Conservation (phyloP, 2,888 invertebrate genomes). For the Melanostoma scalare region DNA sequence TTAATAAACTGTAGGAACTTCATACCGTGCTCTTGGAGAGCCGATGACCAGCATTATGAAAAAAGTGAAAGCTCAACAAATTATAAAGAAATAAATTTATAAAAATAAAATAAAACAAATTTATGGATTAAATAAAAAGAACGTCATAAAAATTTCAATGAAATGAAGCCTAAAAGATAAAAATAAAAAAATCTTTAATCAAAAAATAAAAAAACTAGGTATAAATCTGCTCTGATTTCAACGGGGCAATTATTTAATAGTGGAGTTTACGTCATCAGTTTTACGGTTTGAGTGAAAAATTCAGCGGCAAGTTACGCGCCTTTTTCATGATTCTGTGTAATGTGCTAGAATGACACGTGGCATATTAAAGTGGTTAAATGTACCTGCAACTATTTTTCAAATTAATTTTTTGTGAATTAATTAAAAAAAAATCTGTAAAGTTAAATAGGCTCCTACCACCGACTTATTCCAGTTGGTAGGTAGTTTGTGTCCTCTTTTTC, state of each 20-base stretch:
- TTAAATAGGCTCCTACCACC: too few relatives aligned
- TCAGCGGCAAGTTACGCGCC: conserved; percentile 58
- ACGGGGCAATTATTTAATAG: conserved; percentile 20
- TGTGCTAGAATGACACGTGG: conserved; percentile 49
- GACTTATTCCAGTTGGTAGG: too few relatives aligned
- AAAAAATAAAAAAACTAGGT: conserved; percentile 26
- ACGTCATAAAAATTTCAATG: too few relatives aligned
- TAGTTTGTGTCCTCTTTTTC: too few relatives aligned
- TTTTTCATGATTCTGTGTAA: conserved; percentile 40
- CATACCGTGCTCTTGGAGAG: conserved; percentile 99
- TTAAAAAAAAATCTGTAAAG: too few relatives aligned
- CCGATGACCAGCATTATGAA: conserved; percentile 83
- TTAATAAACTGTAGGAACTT: conserved; percentile 95
- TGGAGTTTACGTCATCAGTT: conserved; percentile 67
- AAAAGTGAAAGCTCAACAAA: conserved; percentile 6
- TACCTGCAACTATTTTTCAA: too few relatives aligned
- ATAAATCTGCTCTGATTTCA: conserved; percentile 55
- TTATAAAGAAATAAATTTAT: background rate
- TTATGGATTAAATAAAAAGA: background rate
- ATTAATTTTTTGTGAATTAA: too few relatives aligned
- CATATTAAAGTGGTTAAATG: conserved; percentile 24
- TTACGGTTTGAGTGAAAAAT: conserved; percentile 53
- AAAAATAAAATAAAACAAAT: conserved; percentile 7
- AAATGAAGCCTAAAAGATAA: too few relatives aligned
- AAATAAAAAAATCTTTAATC: too few relatives aligned